These are phyloP conservation scores for Porites cylindrica DNA, from an alignment of 92 coral and sea anemone genomes.

Conservation along the genomic window DNA sequence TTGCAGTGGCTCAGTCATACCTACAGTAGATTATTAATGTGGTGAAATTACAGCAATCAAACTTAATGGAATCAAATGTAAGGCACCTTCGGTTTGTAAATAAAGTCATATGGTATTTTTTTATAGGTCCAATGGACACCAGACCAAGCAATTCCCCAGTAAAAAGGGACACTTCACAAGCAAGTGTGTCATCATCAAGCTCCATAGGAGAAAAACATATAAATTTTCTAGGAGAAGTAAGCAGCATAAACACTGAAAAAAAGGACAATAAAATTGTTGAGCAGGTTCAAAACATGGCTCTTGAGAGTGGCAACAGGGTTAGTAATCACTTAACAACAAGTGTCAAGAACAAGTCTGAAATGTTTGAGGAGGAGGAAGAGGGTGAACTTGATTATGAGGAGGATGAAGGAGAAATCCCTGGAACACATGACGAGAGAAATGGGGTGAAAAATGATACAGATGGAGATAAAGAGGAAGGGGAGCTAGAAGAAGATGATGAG, in stretches of 20 bases:
- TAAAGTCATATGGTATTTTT: not conserved
- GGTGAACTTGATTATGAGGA: slow-evolving; percentile 92
- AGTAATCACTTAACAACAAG: slow-evolving; percentile 48
- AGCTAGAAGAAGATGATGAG: slow-evolving; percentile 76
- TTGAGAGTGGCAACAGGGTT: slow-evolving; percentile 24
- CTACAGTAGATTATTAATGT: not conserved
- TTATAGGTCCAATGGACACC: slow-evolving; percentile 45
- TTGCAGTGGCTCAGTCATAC: not conserved
- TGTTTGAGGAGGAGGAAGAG: slow-evolving; percentile 81
- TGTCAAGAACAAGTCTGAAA: slow-evolving; percentile 66
- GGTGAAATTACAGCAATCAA: not conserved
- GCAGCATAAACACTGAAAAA: slow-evolving; percentile 6
- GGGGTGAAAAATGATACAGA: slow-evolving; percentile 43
- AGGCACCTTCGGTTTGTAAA: not conserved
- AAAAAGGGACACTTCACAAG: not conserved
- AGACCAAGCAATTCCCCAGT: slow-evolving; percentile 14
- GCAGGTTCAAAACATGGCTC: slow-evolving; percentile 54
- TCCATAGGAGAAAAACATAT: not conserved
- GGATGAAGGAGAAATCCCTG: slow-evolving; percentile 84
- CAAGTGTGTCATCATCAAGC: slow-evolving; percentile 24
- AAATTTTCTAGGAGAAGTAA: not conserved
- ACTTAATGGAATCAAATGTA: not conserved
- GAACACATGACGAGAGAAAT: slow-evolving; percentile 51
- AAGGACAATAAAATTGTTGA: slow-evolving; percentile 40
- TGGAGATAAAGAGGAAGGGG: slow-evolving; percentile 66